Conservation (phyloP, 2,797 vertebrate species). For the Hypotaenidia philippensis region DNA sequence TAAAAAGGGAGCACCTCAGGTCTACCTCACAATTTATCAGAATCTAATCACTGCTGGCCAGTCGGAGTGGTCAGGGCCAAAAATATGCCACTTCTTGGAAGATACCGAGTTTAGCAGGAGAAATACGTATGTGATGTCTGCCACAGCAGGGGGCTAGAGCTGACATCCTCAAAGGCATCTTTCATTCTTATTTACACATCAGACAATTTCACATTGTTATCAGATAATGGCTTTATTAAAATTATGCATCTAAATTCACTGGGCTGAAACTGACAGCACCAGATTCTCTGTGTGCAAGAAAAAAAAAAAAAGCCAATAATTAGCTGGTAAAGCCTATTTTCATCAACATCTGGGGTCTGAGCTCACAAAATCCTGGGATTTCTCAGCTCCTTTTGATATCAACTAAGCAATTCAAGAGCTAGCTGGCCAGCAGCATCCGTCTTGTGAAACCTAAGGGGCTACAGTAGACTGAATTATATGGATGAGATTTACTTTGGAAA, state of each 20-base stretch:
- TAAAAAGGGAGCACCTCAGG: background rate
- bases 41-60: conserved; percentile 37
- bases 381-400: background rate
- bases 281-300: background rate
- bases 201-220: conserved; percentile 43
- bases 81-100: background rate
- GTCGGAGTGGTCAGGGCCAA: background rate
- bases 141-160: conserved; percentile 47
- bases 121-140: background rate
- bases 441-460: background rate
- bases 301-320: background rate
- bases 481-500: background rate
- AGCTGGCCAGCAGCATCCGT: background rate
- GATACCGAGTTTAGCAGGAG: background rate
- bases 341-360: background rate
- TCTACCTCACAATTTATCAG: conserved; percentile 26
- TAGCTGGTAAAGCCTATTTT: background rate
- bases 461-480: background rate
- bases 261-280: background rate
- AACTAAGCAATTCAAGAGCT: background rate
- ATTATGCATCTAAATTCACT: conserved; percentile 17
- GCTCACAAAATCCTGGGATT: background rate
- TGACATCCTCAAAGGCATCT: conserved; percentile 57
- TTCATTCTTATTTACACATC: conserved; percentile 64
- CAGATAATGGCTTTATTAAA: conserved; percentile 55